Conservation (phyloP, 2,888 invertebrate species). For the Limnephilus rhombicus region DNA sequence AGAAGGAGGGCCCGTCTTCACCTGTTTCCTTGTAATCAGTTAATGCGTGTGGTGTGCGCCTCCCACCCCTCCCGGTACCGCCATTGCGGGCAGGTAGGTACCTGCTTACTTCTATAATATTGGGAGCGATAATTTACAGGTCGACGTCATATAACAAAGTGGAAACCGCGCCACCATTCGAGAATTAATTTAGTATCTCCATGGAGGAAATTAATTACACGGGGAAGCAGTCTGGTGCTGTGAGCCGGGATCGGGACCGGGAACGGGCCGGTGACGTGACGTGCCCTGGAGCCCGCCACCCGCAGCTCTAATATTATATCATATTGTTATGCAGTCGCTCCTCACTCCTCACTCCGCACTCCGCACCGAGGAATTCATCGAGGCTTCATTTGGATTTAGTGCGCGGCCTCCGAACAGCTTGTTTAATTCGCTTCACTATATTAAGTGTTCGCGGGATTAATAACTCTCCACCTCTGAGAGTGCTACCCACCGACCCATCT, state of each 20-base stretch:
- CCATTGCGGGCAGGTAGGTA: not conserved
- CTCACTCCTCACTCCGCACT: not conserved
- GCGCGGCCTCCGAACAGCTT: not conserved
- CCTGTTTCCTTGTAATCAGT: not conserved
- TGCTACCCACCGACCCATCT: not conserved
- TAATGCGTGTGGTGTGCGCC: not conserved
- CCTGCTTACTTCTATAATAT: not conserved
- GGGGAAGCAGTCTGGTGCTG: constrained; percentile 28
- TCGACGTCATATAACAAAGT: constrained; percentile 59
- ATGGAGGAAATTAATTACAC: constrained; percentile 62
- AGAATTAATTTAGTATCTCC: constrained; percentile 61
- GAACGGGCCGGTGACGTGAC: not conserved
- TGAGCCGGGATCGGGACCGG: not conserved
- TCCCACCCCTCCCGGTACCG: not conserved
- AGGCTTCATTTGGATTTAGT: not conserved
- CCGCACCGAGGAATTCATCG: not conserved
- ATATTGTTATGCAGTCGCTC: not conserved
- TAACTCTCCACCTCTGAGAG: not conserved
- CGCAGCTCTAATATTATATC: not conserved
- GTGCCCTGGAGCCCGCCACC: not conserved
- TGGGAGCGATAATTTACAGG: constrained; percentile 59
- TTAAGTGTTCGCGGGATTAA: not conserved
- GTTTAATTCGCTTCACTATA: not conserved
- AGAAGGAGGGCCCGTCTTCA: not conserved
- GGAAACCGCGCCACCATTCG: constrained; percentile 56